These are phyloP conservation scores for Tholera decimalis DNA, from an alignment of 2,888 invertebrate species.

Conservation along the genomic window DNA sequence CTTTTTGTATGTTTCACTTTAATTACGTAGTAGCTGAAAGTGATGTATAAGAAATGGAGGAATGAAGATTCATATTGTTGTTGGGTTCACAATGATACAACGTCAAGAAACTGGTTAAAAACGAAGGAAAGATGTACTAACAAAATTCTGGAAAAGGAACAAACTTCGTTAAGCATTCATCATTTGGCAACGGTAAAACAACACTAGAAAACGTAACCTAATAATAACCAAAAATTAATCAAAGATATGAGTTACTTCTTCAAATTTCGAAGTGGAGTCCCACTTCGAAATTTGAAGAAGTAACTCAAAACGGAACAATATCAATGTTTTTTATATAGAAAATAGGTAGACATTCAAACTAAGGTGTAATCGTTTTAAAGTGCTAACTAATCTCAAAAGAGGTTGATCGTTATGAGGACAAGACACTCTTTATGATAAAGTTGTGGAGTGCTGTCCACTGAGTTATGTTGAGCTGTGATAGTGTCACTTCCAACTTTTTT, in stretches of 20 bases:
- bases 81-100: slow-evolving; percentile 12
- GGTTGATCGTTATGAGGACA: background rate
- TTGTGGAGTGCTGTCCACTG: background rate
- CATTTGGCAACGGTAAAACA: background rate
- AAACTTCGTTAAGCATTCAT: background rate
- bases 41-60: slow-evolving; percentile 31
- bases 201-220: background rate
- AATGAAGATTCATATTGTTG: slow-evolving; percentile 36
- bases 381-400: background rate
- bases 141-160: background rate
- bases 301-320: background rate
- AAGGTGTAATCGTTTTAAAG: background rate
- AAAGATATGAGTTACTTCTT: too few species aligned
- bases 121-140: background rate
- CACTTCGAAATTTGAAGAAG: background rate
- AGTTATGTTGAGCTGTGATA: slow-evolving; percentile 8
- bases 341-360: background rate
- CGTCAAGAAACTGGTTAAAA: too few species aligned
- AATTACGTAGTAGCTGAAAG: slow-evolving; percentile 23
- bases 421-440: background rate
- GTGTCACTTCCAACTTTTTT: slow-evolving; percentile 1
- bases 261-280: too few species aligned
- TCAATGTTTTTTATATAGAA: background rate
- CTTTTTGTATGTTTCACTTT: slow-evolving; percentile 17
- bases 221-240: too few species aligned